Base-by-base conservation (phyloP, 1,140 invertebrate species). In the Anoplophora glabripennis region DNA sequence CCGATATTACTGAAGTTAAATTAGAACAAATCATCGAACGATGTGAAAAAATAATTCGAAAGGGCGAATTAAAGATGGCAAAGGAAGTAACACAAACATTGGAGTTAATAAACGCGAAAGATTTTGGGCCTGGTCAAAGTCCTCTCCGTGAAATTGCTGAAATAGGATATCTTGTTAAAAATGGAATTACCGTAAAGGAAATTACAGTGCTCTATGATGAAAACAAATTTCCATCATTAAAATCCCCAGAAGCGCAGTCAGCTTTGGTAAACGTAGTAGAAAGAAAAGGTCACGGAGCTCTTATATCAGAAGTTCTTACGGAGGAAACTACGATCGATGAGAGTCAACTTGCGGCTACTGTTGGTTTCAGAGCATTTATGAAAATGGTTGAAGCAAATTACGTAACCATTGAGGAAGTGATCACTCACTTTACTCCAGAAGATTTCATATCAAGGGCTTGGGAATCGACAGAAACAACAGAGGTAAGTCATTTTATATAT, bases 351-450 rank as follows among this genome's bases (percentile, higher is more conserved):
- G 88, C 87, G 11, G 83, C 87, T 0, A 89, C 87, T 53, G 86
- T 89, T 52, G 90, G 89, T 7, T 91, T 92, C 72, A 83, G 84
- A 65, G 89, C 90, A 5, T 90, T 92, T 67, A 87, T 92, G 77
- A 86, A 84, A 68, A 91, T 93, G 89, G 84, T 92, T 7, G 87
- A 91, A 69, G 76, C 88, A 42, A 85, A 89, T 66, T 84, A 90
- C 72, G 84, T 86, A 11, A 87, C 86, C 3, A 88, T 93, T 18
- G 89, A 92, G 75, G 89, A 91, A 77, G 85, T 92, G 17, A 88
- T 92, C 57, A 85, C 86, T 9, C 85, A 90, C 55, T 88, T 92
- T 69, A 83, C 82, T 52, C 88, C 89, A 10, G 87, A 91, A 77
- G 90, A 92, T 72, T 93, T 94, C 69, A 84, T 86, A 54, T 83